Percentiles rank a stretch among this genome's conserved stretches.
These are phyloP conservation scores for Erebia ligea DNA, from an alignment of 2,888 invertebrate species.

Conservation along the genomic window DNA sequence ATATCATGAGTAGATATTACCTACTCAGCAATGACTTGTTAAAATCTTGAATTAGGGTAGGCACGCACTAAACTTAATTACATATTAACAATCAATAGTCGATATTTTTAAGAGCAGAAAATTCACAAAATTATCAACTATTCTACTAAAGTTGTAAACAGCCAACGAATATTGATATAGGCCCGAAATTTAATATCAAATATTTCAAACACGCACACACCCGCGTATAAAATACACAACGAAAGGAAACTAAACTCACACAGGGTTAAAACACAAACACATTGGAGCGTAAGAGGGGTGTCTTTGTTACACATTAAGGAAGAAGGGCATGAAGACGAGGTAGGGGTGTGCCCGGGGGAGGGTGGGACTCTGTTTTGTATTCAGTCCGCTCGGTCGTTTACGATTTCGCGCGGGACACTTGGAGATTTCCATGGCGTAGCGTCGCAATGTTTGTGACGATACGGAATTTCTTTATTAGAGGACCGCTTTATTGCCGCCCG, in stretches of 20 bases:
- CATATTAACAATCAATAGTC: background rate
- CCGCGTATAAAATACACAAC: constrained; percentile 37
- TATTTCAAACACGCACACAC: constrained; percentile 66
- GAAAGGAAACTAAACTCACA: constrained; percentile 66
- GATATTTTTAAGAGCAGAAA: constrained; percentile 22
- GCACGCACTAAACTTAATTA: background rate
- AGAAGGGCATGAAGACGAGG: constrained; percentile 76
- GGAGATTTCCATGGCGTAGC: constrained; percentile 71
- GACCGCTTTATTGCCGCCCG: constrained; percentile 48
- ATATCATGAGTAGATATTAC: too few species aligned
- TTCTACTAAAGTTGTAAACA: constrained; percentile 33
- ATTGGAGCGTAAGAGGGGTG: constrained; percentile 77
- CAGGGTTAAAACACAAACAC: constrained; percentile 65
- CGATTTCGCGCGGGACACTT: constrained; percentile 80
- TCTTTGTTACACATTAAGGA: constrained; percentile 83
- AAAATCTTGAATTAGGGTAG: too few species aligned
- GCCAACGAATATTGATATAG: constrained; percentile 62
- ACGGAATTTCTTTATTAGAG: constrained; percentile 77
- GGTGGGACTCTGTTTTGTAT: constrained; percentile 74
- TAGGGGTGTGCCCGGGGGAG: constrained; percentile 46
- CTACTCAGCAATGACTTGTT: too few species aligned
- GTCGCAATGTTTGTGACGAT: constrained; percentile 59
- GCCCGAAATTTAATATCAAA: constrained; percentile 81
- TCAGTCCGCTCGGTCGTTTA: constrained; percentile 74
- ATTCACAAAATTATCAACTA: constrained; percentile 27